A percentile compares a stretch with the other conserved stretches of the same genome.
Conservation (phyloP, 2,888 invertebrate genomes). For the Rotaria magnacalcarata region DNA sequence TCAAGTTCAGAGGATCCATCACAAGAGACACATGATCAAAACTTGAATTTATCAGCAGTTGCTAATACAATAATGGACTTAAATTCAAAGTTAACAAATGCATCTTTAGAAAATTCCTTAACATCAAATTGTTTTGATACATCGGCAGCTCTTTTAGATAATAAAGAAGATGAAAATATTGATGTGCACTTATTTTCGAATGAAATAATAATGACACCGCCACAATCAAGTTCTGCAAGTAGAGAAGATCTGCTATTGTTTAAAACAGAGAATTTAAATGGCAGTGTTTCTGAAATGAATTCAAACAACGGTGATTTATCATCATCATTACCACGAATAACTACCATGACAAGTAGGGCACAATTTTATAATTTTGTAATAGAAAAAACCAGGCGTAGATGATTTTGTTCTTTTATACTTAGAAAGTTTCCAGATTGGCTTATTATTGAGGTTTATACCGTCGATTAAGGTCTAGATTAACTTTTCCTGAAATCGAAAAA, state of each 20-base stretch:
- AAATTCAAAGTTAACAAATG: neutral
- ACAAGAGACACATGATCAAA: too few relatives aligned
- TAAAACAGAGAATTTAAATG: neutral
- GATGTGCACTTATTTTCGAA: neutral
- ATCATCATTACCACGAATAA: neutral
- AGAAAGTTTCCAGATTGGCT: neutral
- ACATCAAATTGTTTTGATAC: neutral
- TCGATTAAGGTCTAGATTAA: too few relatives aligned
- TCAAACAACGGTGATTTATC: neutral
- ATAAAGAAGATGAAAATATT: neutral
- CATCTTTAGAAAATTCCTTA: neutral
- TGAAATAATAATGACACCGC: neutral
- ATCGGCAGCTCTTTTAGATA: neutral
- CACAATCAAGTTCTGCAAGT: neutral
- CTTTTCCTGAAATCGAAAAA: too few relatives aligned
- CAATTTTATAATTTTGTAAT: neutral
- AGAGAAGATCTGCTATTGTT: neutral
- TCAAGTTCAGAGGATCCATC: neutral
- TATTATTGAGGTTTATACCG: neutral
- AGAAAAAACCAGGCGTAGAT: neutral
- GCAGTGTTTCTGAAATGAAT: neutral
- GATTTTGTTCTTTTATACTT: neutral
- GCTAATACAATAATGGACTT: neutral
- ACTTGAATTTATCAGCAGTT: neutral
- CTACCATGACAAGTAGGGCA: neutral